A percentile compares a stretch with the other conserved stretches of the same genome.
Evolutionary conservation across 2,888 invertebrate genomes (phyloP).

Genomic region (Amphiduros pacificus): DNA sequence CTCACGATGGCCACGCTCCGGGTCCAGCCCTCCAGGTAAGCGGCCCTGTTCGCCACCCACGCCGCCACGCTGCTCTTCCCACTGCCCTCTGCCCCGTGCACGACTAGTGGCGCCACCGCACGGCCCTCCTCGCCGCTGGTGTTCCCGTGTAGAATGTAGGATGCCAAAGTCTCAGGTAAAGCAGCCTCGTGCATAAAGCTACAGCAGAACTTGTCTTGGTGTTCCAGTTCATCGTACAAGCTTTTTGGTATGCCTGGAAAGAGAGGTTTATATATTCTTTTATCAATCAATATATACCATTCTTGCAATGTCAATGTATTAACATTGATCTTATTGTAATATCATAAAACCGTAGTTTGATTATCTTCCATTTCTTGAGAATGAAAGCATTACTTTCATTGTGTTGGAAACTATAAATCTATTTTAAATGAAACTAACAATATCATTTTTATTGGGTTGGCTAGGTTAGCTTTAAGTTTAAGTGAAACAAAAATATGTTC

Average conservation of each 20-base stretch:
- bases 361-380: no score
- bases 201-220: background rate
- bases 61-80: conserved; percentile 22
- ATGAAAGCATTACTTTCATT: no score
- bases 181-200: background rate
- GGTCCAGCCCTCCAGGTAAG: conserved; percentile 18
- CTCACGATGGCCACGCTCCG: conserved; percentile 59
- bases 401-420: no score
- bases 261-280: background rate
- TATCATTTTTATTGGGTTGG: background rate
- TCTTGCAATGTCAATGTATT: no score
- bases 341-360: no score
- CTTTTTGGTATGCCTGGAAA: conserved; percentile 1
- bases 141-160: conserved; percentile 6
- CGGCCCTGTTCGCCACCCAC: conserved; percentile 2
- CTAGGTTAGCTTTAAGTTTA: background rate
- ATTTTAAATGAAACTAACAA: background rate
- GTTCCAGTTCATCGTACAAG: conserved; percentile 8
- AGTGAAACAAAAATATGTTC: no score
- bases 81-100: conserved; percentile 15
- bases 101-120: conserved; percentile 10
- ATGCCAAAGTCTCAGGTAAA: background rate
- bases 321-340: no score
- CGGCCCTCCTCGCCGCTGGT: background rate
- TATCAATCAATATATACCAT: no score